Evolutionary conservation across 2,797 vertebrate species (phyloP), one percentile per base, ranked within the genome.

Genomic region (Hypotaenidia okinawae): DNA sequence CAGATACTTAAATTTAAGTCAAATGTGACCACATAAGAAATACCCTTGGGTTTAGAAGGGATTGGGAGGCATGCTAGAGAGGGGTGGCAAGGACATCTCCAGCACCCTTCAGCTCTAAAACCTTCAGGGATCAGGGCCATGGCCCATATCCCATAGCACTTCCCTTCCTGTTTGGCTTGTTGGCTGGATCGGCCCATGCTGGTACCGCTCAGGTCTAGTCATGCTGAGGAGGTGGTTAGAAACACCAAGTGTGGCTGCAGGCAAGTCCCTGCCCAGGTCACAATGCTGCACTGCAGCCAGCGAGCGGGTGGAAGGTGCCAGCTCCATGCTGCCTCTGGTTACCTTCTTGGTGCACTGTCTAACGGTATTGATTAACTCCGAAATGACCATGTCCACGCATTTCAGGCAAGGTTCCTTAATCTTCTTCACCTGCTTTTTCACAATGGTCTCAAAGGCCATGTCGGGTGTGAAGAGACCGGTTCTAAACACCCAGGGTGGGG

Each of bases 371-470:
- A 99, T 99, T 99, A 99, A 99, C 98, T 99, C 99, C 98, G 99
- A 99, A 98, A 99, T 99, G 98, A 99, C 99, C 99, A 99, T 99
- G 98, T 99, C 99, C 98, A 99, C 99, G 98, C 99, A 99, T 99
- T 99, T 99, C 98, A 99, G 98, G 99, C 99, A 99, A 94, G 99
- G 99, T 83, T 99, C 99, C 99, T 99, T 99, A 98, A 98, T 99
- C 99, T 99, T 99, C 99, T 98, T 98, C 98, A 99, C 99, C 99
- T 99, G 99, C 98, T 99, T 99, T 99, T 99, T 99, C 99, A 99
- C 99, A 98, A 99, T 99, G 98, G 99, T 99, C 99, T 99, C 99
- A 99, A 99, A 99, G 98, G 99, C 99, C 99, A 99, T 99, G 98
- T 99, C 99, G 93, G 99, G 99, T 84, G 99, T 99, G 98, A 99